A percentile compares a stretch with the other conserved stretches of the same genome.
Evolutionary conservation across 2,888 invertebrate species (phyloP).

Genomic region (Troides aeacus): DNA sequence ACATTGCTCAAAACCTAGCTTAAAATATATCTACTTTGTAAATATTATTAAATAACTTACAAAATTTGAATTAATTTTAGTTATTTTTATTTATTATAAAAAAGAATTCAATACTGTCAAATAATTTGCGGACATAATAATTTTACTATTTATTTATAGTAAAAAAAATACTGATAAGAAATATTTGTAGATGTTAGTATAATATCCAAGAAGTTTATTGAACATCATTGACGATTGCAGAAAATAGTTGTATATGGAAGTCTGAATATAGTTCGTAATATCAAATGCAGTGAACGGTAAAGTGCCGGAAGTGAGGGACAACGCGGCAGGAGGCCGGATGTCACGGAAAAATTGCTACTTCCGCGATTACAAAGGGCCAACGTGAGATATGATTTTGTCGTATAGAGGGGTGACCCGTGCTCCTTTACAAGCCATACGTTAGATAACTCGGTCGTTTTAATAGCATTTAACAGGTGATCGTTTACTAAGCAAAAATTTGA

Average conservation of each 20-base stretch:
- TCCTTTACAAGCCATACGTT: slow-evolving; percentile 47
- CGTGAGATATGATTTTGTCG: slow-evolving; percentile 61
- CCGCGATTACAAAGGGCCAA: slow-evolving; percentile 62
- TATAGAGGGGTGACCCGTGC: slow-evolving; percentile 62
- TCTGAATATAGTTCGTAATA: slow-evolving; percentile 19
- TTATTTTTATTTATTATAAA: too few relatives aligned
- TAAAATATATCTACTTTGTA: too few relatives aligned
- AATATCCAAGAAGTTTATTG: too few relatives aligned
- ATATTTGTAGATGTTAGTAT: too few relatives aligned
- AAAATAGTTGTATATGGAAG: neutral
- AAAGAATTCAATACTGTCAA: too few relatives aligned
- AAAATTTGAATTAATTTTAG: too few relatives aligned
- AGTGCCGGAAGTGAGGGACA: slow-evolving; percentile 33
- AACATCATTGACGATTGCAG: neutral
- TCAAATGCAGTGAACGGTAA: slow-evolving; percentile 45
- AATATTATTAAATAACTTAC: too few relatives aligned
- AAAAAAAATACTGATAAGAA: too few relatives aligned
- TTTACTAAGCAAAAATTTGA: neutral
- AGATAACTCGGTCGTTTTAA: neutral
- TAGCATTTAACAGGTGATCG: neutral
- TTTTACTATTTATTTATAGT: too few relatives aligned
- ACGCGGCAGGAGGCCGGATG: slow-evolving; percentile 42
- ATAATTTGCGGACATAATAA: too few relatives aligned
- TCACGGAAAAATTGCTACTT: slow-evolving; percentile 69
- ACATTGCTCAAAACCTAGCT: too few relatives aligned